Evolutionary conservation across 2,888 invertebrate species (phyloP).

Genomic region (Diogma glabrata): DNA sequence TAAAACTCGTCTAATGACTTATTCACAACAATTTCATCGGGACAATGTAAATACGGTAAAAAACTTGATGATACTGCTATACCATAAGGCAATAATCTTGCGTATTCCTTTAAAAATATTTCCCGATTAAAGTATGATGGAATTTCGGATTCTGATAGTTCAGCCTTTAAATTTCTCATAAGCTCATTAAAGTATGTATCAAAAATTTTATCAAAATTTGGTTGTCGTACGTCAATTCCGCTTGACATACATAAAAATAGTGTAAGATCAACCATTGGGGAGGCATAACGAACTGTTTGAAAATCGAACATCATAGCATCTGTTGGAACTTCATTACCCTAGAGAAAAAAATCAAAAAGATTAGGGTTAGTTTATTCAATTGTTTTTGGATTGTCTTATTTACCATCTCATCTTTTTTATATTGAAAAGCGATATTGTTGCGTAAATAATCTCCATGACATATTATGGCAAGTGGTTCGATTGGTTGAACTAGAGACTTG

Average conservation of each 20-base stretch:
- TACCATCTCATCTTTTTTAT: conserved; percentile 17
- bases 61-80: conserved; percentile 25
- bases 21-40: conserved; percentile 14
- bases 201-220: conserved; percentile 28
- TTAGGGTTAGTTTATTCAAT: background rate
- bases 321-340: conserved; percentile 22
- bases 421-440: conserved; percentile 34
- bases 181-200: conserved; percentile 27
- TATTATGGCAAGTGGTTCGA: conserved; percentile 29
- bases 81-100: conserved; percentile 26
- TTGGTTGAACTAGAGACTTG: conserved; percentile 25
- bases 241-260: conserved; percentile 28
- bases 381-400: background rate
- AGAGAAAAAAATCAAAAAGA: background rate
- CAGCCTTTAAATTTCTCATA: conserved; percentile 17
- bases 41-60: conserved; percentile 24
- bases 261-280: conserved; percentile 33
- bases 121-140: conserved; percentile 21
- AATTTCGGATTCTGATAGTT: conserved; percentile 15
- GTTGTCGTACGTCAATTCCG: conserved; percentile 25
- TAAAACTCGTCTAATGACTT: conserved; percentile 10
- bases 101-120: conserved; percentile 28
- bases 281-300: conserved; percentile 31
- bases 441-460: conserved; percentile 35
- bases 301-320: conserved; percentile 35